phyloP scores from a whole-genome alignment of 2,113 vertebrate genomes.

The Aepyceros melampus region DNA sequence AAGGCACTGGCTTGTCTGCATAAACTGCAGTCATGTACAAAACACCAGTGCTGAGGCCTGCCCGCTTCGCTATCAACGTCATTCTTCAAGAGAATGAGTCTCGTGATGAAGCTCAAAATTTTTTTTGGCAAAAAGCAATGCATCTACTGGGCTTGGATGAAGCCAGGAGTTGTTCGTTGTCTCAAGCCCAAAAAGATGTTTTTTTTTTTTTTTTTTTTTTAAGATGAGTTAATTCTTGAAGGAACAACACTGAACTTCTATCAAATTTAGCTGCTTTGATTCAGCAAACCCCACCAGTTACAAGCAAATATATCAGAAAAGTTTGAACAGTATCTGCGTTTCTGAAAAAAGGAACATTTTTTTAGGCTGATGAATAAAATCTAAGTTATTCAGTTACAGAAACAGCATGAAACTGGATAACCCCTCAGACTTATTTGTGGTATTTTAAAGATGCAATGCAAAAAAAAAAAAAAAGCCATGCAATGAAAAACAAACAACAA shows the following conservation, averaged over 20 bases:
- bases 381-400: neutral
- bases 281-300: neutral
- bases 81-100: neutral
- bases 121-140: neutral
- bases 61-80: fast-evolving
- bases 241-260: neutral
- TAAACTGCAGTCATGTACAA: neutral
- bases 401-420: neutral
- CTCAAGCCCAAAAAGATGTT: neutral
- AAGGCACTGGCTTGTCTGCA: neutral
- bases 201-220: neutral
- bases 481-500: neutral
- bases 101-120: neutral
- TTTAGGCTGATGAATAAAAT: neutral
- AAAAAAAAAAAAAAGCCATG: neutral
- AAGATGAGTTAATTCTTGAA: neutral
- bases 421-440: neutral
- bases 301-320: neutral
- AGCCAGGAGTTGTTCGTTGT: neutral
- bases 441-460: neutral
- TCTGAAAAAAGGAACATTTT: neutral
- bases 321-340: neutral
- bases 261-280: neutral
- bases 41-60: neutral
- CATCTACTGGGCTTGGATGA: neutral